Conservation (phyloP, 2,888 invertebrate species). For the Drosophila cyrtoloma region DNA sequence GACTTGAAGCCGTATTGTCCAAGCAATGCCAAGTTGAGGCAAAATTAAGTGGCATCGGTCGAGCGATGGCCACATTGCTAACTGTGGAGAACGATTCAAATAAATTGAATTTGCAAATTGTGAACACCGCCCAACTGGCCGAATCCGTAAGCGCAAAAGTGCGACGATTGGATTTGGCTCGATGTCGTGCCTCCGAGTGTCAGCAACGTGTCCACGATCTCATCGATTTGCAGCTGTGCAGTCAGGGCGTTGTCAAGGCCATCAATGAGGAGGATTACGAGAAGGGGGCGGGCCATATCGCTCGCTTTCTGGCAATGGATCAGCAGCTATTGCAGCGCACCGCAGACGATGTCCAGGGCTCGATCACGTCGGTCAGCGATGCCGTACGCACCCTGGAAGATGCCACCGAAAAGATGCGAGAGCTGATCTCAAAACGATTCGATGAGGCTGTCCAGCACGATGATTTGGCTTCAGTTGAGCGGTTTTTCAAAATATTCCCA, state of each 20-base stretch:
- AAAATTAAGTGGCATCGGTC: slow-evolving; percentile 92
- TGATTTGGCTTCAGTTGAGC: slow-evolving; percentile 95
- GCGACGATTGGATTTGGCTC: slow-evolving; percentile 94
- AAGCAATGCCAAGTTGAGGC: slow-evolving; percentile 92
- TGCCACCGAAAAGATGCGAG: slow-evolving; percentile 89
- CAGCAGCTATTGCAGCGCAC: slow-evolving; percentile 92
- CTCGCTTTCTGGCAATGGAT: slow-evolving; percentile 97
- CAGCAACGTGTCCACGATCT: slow-evolving; percentile 97
- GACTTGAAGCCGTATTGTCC: slow-evolving; percentile 90
- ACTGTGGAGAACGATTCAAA: slow-evolving; percentile 92
- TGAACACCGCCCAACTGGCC: slow-evolving; percentile 94
- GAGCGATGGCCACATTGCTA: slow-evolving; percentile 92
- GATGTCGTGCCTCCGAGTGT: slow-evolving; percentile 96
- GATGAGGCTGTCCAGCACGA: slow-evolving; percentile 95
- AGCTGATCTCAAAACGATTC: slow-evolving; percentile 90
- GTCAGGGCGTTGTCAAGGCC: slow-evolving; percentile 98
- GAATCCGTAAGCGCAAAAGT: slow-evolving; percentile 98
- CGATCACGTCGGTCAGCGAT: slow-evolving; percentile 85
- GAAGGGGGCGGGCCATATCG: slow-evolving; percentile 96
- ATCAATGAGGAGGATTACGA: slow-evolving; percentile 98
- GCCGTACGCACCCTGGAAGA: slow-evolving; percentile 88
- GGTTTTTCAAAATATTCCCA: slow-evolving; percentile 99
- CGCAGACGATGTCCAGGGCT: slow-evolving; percentile 90
- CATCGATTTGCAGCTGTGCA: slow-evolving; percentile 97
- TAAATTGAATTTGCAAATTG: slow-evolving; percentile 93